phyloP scores from a whole-genome alignment of 2,797 vertebrate species.

The Anas acuta region DNA sequence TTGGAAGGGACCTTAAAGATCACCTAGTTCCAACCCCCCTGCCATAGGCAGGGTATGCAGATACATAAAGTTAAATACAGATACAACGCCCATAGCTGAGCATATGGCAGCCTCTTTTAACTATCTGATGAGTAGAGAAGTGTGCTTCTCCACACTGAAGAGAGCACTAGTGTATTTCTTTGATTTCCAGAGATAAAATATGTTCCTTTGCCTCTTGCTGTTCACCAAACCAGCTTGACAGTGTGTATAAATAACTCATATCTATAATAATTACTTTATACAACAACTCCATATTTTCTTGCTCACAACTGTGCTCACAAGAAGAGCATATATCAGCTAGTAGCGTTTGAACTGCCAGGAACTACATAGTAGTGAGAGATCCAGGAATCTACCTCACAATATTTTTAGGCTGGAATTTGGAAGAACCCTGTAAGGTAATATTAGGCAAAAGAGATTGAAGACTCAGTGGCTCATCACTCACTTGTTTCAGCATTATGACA shows the following conservation, averaged over 20 bases:
- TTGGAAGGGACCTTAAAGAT: background rate
- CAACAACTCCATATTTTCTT: background rate
- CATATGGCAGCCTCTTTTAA: background rate
- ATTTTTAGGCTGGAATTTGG: background rate
- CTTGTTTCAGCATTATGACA: background rate
- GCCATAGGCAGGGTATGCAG: background rate
- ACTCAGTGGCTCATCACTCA: background rate
- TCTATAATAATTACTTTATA: background rate
- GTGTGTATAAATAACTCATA: background rate
- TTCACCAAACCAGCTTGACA: background rate
- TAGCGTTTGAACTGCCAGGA: background rate
- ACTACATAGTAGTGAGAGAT: fast-evolving
- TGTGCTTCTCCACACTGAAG: background rate
- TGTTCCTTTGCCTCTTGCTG: fast-evolving
- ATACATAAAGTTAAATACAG: background rate
- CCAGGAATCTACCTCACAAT: background rate
- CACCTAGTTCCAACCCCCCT: background rate
- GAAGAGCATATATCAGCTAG: background rate
- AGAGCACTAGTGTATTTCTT: background rate
- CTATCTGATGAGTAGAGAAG: background rate
- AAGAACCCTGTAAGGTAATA: background rate
- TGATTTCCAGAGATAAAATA: background rate
- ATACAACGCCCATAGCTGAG: background rate
- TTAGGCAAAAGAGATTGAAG: background rate
- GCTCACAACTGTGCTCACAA: background rate